These are phyloP conservation scores for Fopius arisanus DNA, from an alignment of 1,140 invertebrate genomes.

Conservation along the genomic window DNA sequence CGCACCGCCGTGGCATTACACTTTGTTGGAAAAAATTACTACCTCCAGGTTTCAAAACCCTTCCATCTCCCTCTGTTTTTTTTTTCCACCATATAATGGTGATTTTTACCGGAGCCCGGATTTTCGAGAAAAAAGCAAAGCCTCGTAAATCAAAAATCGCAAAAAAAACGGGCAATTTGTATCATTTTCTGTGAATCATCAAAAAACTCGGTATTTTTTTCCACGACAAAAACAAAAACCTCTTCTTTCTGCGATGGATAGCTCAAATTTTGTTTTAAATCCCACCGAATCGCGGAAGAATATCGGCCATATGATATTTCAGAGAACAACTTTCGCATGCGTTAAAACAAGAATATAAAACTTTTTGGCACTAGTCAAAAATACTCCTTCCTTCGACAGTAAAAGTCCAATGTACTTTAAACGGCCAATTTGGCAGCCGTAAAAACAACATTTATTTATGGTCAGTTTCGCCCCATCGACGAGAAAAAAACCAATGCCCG, in stretches of 20 bases:
- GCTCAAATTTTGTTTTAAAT: neutral
- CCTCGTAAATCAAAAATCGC: neutral
- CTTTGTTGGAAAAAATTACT: slow-evolving; percentile 17
- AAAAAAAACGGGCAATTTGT: neutral
- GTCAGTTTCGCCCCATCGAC: slow-evolving; percentile 51
- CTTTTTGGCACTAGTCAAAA: neutral
- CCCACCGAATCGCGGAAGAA: neutral
- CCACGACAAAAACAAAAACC: too few relatives aligned
- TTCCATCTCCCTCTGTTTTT: neutral
- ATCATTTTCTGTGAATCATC: neutral
- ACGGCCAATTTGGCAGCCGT: slow-evolving; percentile 64
- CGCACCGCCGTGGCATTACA: slow-evolving; percentile 17
- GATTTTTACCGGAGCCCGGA: neutral
- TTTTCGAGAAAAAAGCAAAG: neutral
- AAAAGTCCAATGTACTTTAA: slow-evolving; percentile 57
- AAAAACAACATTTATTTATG: slow-evolving; percentile 66
- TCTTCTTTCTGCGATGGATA: too few relatives aligned
- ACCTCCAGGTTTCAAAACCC: slow-evolving; percentile 11
- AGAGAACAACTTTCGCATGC: slow-evolving; percentile 9
- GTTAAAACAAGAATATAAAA: neutral
- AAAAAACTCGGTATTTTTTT: too few relatives aligned
- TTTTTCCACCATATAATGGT: neutral
- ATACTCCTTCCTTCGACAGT: slow-evolving; percentile 24
- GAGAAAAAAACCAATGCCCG: slow-evolving; percentile 56
- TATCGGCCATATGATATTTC: neutral